phyloP scores from a whole-genome alignment of 64 coral and sea anemone genomes.

The Pocillopora damicornis region DNA sequence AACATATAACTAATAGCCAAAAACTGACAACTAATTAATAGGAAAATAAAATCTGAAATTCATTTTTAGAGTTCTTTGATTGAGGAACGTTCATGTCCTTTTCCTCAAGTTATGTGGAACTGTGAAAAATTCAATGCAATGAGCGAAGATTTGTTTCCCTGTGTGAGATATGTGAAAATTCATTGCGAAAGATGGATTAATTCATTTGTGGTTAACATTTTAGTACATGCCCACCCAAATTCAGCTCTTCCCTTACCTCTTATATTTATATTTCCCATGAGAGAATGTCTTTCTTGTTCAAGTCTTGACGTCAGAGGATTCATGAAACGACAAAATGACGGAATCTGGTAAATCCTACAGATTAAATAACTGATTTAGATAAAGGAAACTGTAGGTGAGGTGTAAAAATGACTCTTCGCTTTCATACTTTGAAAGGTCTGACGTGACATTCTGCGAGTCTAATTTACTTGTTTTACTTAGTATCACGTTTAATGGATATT shows the following conservation, averaged over 20 bases:
- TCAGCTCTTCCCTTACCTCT: neutral
- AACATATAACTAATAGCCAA: too few relatives aligned
- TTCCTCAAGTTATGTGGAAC: neutral
- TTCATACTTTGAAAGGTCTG: neutral
- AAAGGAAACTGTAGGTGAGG: neutral
- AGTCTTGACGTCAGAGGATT: neutral
- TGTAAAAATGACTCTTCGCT: neutral
- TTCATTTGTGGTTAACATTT: neutral
- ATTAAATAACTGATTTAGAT: neutral
- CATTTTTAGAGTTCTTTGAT: too few relatives aligned
- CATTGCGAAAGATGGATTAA: neutral
- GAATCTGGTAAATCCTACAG: neutral
- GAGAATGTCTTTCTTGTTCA: neutral
- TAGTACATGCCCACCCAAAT: neutral
- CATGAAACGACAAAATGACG: neutral
- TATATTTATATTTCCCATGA: neutral
- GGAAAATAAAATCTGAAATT: too few relatives aligned
- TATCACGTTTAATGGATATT: constrained; percentile 2
- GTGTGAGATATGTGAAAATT: neutral
- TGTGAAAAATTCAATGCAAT: neutral
- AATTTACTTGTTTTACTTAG: neutral
- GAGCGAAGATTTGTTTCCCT: too few relatives aligned
- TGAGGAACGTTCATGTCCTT: too few relatives aligned
- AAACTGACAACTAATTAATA: too few relatives aligned
- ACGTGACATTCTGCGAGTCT: neutral